Conservation (phyloP, 2,888 invertebrate genomes). For the Panorpa germanica region DNA sequence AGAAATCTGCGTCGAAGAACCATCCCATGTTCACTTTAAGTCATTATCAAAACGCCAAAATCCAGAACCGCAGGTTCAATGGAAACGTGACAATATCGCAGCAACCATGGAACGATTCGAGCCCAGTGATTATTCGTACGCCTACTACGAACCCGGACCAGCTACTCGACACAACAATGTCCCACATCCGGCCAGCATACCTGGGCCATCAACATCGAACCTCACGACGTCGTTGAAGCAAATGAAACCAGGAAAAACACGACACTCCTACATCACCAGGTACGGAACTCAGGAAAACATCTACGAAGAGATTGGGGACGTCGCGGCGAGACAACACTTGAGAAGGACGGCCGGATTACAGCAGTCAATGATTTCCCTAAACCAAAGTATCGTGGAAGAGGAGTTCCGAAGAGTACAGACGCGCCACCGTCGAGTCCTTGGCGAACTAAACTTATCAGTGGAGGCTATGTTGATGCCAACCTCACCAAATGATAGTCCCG, state of each 20-base stretch:
- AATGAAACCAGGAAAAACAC: conserved; percentile 26
- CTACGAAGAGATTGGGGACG: conserved; percentile 61
- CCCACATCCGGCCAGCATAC: conserved; percentile 32
- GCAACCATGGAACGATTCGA: conserved; percentile 46
- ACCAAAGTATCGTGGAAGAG: conserved; percentile 59
- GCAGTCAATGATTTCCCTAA: conserved; percentile 44
- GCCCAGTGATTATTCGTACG: conserved; percentile 63
- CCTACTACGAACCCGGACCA: conserved; percentile 57
- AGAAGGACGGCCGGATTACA: conserved; percentile 23
- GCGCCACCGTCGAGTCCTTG: conserved; percentile 63
- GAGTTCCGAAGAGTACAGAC: conserved; percentile 70
- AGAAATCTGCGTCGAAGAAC: conserved; percentile 20
- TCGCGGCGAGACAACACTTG: no score
- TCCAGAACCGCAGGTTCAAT: conserved; percentile 24
- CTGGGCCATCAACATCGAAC: conserved; percentile 21
- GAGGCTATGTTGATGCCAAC: conserved; percentile 85
- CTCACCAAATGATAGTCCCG: conserved; percentile 28
- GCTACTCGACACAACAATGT: conserved; percentile 41
- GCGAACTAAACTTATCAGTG: conserved; percentile 70
- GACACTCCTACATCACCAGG: conserved; percentile 55
- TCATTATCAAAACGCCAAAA: conserved; percentile 4
- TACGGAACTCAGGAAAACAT: conserved; percentile 75
- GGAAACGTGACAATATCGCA: conserved; percentile 42
- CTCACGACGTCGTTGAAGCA: conserved; percentile 18
- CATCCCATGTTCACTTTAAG: conserved; percentile 4